Evolutionary conservation across 2,888 invertebrate genomes (phyloP).

Genomic region (Ferdinandea cuprea): DNA sequence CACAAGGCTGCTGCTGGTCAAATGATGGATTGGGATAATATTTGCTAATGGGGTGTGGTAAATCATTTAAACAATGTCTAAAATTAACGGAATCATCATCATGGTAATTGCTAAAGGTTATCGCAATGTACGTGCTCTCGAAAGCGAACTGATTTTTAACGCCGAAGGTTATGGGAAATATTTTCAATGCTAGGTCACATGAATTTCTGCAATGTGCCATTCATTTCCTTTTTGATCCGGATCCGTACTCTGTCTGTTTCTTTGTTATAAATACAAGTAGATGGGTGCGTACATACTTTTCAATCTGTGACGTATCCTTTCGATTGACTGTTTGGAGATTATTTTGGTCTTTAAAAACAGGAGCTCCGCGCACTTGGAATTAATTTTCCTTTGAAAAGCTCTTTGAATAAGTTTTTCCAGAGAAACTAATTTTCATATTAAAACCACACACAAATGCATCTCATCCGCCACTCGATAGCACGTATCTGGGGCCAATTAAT

Average conservation of each 20-base stretch:
- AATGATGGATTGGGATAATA: conserved; percentile 54
- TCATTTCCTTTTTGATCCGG: neutral
- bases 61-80: conserved; percentile 32
- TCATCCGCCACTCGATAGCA: conserved; percentile 3
- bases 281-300: conserved; percentile 1
- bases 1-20: conserved; percentile 40
- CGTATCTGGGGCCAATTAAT: conserved; percentile 25
- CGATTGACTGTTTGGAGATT: neutral
- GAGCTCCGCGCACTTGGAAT: conserved; percentile 4
- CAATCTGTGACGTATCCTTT: too few species aligned
- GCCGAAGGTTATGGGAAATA: conserved; percentile 41
- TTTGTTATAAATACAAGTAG: neutral
- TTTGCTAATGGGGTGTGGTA: conserved; percentile 54
- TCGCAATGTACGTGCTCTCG: conserved; percentile 1
- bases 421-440: conserved; percentile 26
- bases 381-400: conserved; percentile 12
- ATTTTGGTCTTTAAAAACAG: neutral
- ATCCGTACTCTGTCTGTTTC: neutral
- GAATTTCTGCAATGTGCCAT: conserved; percentile 13
- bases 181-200: neutral
- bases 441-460: conserved; percentile 14
- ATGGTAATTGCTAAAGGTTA: conserved; percentile 10
- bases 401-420: neutral
- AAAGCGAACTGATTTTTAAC: conserved; percentile 16
- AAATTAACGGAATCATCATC: conserved; percentile 20